These are phyloP conservation scores for Gnathonemus longibarbis DNA, from an alignment of 2,113 vertebrate species.

Conservation along the genomic window DNA sequence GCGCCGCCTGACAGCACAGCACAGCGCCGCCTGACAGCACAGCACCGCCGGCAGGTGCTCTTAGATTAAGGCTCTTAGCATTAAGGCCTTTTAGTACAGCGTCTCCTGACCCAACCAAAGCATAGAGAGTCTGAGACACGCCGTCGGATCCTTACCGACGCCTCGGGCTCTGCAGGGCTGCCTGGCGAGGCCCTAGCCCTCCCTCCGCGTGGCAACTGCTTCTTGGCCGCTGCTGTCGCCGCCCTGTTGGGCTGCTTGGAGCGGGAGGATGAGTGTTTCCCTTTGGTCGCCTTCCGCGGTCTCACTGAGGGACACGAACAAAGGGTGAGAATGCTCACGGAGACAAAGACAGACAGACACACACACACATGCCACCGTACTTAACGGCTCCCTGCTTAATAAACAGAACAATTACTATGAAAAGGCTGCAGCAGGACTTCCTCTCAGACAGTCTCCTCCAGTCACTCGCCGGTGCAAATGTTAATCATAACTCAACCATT, in stretches of 20 bases:
- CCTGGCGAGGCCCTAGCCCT: constrained; percentile 56
- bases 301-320: constrained; percentile 67
- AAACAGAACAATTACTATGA: neutral
- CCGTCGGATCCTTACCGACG: constrained; percentile 68
- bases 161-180: constrained; percentile 79
- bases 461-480: neutral
- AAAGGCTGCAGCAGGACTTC: neutral
- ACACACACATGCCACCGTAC: neutral
- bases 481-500: neutral
- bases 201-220: constrained; percentile 50
- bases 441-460: neutral
- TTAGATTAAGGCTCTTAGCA: neutral
- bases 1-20: too few species aligned
- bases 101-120: neutral
- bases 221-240: constrained; percentile 56
- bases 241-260: constrained; percentile 61
- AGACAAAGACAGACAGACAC: neutral
- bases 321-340: neutral
- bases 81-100: neutral
- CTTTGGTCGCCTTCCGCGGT: constrained; percentile 60
- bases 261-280: constrained; percentile 53
- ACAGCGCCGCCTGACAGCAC: neutral
- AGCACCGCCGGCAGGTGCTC: too few species aligned
- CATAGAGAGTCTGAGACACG: neutral
- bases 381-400: neutral